Evolutionary conservation across 2,797 vertebrate species (phyloP), one percentile per base, ranked within the genome.

Genomic region (Sebastes goodei): DNA sequence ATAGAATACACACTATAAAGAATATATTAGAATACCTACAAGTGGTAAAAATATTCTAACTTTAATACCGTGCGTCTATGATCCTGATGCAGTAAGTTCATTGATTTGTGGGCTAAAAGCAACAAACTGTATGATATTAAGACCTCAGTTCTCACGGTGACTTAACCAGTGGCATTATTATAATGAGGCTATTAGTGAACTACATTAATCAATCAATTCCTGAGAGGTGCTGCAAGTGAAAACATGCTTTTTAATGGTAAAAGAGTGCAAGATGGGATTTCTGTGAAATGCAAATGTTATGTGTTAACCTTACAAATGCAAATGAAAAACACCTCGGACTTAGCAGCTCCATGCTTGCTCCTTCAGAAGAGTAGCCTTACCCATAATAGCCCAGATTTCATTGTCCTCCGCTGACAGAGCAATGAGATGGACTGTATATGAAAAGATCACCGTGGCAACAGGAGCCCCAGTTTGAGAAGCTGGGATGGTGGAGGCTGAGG

Each of bases 381-480:
- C 84, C 72, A 74, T 87, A 86, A 92, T 88, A 85, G 82, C 72
- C 88, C 85, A 86, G 78, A 92, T 93, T 86, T 90, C 86, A 92
- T 92, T 93, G 92, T 94, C 81, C 86, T 89, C 78, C 1, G 25
- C 81, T 88, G 87, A 88, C 76, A 71, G 68, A 81, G 88, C 78
- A 76, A 84, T 76, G 82, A 94, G 85, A 94, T 84, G 83, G 88
- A 92, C 85, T 86, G 81, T 90, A 91, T 89, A 88, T 92, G 89
- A 89, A 89, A 91, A 86, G 86, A 94, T 95, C 91, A 91, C 93
- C 90, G 89, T 95, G 93, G 94, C 92, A 95, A 95, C 94, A 93
- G 78, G 78, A 94, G 89, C 88, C 82, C 86, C 86, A 89, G 82
- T 91, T 89, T 90, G 84, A 89, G 81, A 86, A 89, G 83, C 81